These are phyloP conservation scores for Hippopotamus amphibius DNA, from an alignment of 2,113 vertebrate species.

Conservation along the genomic window DNA sequence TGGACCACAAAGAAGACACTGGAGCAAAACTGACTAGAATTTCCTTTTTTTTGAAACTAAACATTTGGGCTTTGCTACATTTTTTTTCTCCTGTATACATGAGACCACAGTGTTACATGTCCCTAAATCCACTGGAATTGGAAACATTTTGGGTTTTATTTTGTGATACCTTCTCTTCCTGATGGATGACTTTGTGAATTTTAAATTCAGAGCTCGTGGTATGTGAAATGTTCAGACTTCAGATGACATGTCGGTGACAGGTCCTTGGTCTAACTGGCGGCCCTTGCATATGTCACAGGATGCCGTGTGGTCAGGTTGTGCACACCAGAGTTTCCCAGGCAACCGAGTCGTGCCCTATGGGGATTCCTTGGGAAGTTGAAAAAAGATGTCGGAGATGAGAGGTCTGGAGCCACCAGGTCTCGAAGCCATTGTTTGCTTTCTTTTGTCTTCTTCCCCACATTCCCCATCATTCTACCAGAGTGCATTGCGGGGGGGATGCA, in stretches of 20 bases:
- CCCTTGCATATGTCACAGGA: slow-evolving; percentile 21
- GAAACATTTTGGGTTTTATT: slow-evolving; percentile 54
- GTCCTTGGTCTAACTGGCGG: not conserved
- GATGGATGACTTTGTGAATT: not conserved
- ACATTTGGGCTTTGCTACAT: slow-evolving; percentile 79
- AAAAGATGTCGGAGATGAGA: slow-evolving; percentile 7
- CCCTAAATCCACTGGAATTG: slow-evolving; percentile 72
- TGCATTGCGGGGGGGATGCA: not conserved
- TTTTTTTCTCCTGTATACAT: slow-evolving; percentile 68
- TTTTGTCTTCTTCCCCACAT: not conserved
- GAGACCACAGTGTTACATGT: slow-evolving; percentile 75
- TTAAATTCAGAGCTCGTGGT: not conserved
- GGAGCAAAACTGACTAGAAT: slow-evolving; percentile 79
- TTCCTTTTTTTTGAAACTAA: slow-evolving; percentile 85
- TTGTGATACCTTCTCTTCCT: slow-evolving; percentile 60
- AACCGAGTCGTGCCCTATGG: not conserved
- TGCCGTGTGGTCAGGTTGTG: slow-evolving; percentile 46
- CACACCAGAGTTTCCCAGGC: slow-evolving; percentile 51
- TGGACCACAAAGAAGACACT: slow-evolving; percentile 84
- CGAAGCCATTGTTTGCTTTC: slow-evolving; percentile 19
- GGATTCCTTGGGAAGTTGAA: slow-evolving; percentile 24
- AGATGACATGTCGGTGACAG: not conserved
- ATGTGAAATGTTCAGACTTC: not conserved
- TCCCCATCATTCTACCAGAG: not conserved
- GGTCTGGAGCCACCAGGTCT: not conserved